A percentile compares a stretch with the other conserved stretches of the same genome.
Evolutionary conservation across 2,797 vertebrate species (phyloP).

Genomic region (Sitta carolinensis): DNA sequence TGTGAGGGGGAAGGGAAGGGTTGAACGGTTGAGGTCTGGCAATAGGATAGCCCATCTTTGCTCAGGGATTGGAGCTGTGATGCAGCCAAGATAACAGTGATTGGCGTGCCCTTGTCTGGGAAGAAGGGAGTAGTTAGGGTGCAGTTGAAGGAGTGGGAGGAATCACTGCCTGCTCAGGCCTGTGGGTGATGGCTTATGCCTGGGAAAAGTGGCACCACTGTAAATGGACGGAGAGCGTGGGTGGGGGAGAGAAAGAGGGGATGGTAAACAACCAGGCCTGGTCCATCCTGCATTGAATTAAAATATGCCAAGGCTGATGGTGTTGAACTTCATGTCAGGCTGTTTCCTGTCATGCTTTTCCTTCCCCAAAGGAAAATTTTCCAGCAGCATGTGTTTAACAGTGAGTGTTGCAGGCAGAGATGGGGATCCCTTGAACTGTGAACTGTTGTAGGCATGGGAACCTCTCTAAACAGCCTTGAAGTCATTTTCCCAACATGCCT

Average conservation of each 20-base stretch:
- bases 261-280: background rate
- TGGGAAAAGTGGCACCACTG: background rate
- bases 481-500: background rate
- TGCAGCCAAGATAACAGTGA: background rate
- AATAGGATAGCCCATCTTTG: background rate
- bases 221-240: background rate
- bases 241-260: background rate
- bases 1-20: background rate
- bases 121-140: background rate
- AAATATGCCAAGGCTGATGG: background rate
- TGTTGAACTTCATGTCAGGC: background rate
- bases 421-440: background rate
- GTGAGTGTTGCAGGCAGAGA: background rate
- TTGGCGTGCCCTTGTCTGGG: background rate
- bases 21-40: background rate
- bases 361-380: background rate
- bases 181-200: background rate
- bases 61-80: background rate
- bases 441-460: background rate
- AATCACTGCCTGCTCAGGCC: background rate
- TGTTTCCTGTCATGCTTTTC: background rate
- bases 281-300: background rate
- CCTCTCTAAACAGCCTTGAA: background rate
- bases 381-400: background rate
- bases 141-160: background rate